phyloP scores from a whole-genome alignment of 2,888 invertebrate genomes.

The Caenorhabditis sp. region DNA sequence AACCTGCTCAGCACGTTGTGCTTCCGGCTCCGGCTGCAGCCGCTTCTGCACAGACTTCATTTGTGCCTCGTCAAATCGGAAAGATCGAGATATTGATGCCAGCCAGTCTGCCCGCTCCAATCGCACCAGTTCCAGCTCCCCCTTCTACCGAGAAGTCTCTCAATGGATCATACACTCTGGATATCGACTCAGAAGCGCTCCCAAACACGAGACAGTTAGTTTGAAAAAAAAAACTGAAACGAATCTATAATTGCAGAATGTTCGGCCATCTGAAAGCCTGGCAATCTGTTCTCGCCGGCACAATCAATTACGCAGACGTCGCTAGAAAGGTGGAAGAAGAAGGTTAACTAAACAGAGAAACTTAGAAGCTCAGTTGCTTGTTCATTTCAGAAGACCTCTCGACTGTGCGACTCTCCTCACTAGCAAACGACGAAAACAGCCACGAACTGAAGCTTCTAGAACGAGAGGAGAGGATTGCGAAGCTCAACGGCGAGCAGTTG shows the following conservation, averaged over 20 bases:
- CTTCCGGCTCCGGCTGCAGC: too few relatives aligned
- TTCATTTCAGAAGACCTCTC: constrained; percentile 17
- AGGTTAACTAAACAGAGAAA: too few relatives aligned
- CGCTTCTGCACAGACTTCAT: constrained; percentile 7
- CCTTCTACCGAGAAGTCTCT: background rate
- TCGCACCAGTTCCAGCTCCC: background rate
- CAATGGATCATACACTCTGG: background rate
- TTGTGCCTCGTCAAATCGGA: constrained; percentile 36
- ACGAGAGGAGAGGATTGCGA: constrained; percentile 51
- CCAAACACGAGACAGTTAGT: too few relatives aligned
- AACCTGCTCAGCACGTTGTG: too few relatives aligned
- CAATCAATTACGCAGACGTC: constrained; percentile 23
- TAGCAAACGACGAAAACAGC: constrained; percentile 10
- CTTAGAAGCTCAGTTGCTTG: too few relatives aligned
- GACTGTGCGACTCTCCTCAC: constrained; percentile 17
- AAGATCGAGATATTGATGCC: constrained; percentile 40
- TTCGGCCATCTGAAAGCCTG: constrained; percentile 50
- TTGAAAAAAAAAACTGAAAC: too few relatives aligned
- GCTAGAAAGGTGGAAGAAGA: background rate
- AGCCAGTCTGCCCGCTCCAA: constrained; percentile 5
- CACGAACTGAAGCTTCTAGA: constrained; percentile 36
- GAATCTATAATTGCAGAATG: constrained; percentile 18
- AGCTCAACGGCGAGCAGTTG: constrained; percentile 50
- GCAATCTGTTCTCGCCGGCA: constrained; percentile 29
- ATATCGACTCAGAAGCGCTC: background rate